A percentile compares a stretch with the other conserved stretches of the same genome.
Conservation (phyloP, 2,888 invertebrate genomes). For the Aphrophora alni region DNA sequence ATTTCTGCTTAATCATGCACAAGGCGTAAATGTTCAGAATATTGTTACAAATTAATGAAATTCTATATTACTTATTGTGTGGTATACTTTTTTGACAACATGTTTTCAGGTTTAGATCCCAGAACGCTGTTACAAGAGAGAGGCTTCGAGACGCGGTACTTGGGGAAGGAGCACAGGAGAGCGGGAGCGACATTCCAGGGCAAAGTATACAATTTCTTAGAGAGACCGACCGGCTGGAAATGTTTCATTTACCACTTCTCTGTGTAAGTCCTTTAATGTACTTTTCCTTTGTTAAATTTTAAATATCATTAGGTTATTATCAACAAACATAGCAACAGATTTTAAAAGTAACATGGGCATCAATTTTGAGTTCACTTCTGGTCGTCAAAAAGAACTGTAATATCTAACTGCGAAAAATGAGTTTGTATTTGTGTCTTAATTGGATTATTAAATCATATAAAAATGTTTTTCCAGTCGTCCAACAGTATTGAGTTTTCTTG, state of each 20-base stretch:
- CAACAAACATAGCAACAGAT: neutral
- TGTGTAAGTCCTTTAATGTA: slow-evolving; percentile 71
- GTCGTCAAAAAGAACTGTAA: too few relatives aligned
- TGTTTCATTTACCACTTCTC: slow-evolving; percentile 83
- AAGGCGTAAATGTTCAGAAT: too few relatives aligned
- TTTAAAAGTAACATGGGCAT: neutral
- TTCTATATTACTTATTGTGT: too few relatives aligned
- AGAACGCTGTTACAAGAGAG: slow-evolving; percentile 52
- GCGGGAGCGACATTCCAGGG: slow-evolving; percentile 76
- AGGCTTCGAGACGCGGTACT: slow-evolving; percentile 63
- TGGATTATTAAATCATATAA: too few relatives aligned
- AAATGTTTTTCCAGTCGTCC: too few relatives aligned
- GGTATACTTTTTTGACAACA: too few relatives aligned
- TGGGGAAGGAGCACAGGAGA: slow-evolving; percentile 67
- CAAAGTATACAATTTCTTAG: slow-evolving; percentile 83
- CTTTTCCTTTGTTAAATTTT: slow-evolving; percentile 1
- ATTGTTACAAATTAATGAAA: too few relatives aligned
- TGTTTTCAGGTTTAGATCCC: slow-evolving; percentile 53
- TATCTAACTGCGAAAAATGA: too few relatives aligned
- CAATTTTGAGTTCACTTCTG: neutral
- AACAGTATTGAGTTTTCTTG: too few relatives aligned
- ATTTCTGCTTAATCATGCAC: too few relatives aligned
- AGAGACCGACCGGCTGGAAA: slow-evolving; percentile 82
- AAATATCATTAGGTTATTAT: neutral
- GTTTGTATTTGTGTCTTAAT: too few relatives aligned